Evolutionary conservation across 2,888 invertebrate species (phyloP).

Genomic region (Argynnis bischoffii): DNA sequence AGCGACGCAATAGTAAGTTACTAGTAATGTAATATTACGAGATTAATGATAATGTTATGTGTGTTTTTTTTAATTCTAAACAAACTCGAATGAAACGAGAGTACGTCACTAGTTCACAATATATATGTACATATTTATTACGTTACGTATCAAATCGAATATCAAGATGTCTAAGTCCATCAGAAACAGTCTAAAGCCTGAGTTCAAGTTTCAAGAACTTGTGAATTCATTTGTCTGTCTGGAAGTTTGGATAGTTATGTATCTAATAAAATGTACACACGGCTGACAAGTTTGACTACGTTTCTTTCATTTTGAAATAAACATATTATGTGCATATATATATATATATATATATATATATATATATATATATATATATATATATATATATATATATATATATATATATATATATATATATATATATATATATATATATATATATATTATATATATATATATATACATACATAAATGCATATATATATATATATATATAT

Average conservation of each 20-base stretch:
- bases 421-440: too few species aligned
- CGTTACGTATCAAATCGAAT: constrained; percentile 37
- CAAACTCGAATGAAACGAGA: not conserved
- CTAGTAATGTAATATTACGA: too few species aligned
- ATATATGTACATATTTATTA: constrained; percentile 17
- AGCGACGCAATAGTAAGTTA: too few species aligned
- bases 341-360: too few species aligned
- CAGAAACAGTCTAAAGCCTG: constrained; percentile 55
- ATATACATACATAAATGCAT: too few species aligned
- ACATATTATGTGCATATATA: constrained; percentile 18
- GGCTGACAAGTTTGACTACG: constrained; percentile 27
- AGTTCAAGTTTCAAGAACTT: constrained; percentile 65
- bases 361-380: too few species aligned
- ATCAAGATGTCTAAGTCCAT: constrained; percentile 55
- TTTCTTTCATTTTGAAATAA: not conserved
- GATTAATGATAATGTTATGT: too few species aligned
- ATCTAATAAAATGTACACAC: constrained; percentile 45
- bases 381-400: too few species aligned
- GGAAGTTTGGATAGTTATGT: constrained; percentile 59
- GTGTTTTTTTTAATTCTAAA: too few species aligned
- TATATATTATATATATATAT: too few species aligned
- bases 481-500: too few species aligned
- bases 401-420: too few species aligned
- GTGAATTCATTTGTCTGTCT: constrained; percentile 77
- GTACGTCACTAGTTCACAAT: not conserved